Evolutionary conservation across 2,888 invertebrate species (phyloP).

Genomic region (Colletes collaris): DNA sequence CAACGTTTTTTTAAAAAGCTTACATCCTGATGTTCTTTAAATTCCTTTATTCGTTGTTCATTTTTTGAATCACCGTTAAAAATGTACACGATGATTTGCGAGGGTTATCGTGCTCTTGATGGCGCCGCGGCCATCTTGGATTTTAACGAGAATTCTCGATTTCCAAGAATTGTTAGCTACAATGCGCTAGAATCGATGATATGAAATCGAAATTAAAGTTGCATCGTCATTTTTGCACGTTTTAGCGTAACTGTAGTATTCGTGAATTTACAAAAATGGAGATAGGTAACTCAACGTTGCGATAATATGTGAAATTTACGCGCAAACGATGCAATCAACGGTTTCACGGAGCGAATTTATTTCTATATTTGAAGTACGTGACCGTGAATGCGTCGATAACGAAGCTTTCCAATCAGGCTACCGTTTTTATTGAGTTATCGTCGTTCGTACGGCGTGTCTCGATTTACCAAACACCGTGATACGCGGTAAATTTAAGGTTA

Average conservation of each 20-base stretch:
- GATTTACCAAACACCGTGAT: conserved; percentile 26
- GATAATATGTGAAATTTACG: conserved; percentile 28
- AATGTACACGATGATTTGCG: neutral
- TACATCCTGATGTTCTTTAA: too few relatives aligned
- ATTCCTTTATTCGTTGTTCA: neutral
- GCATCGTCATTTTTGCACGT: neutral
- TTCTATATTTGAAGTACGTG: conserved; percentile 19
- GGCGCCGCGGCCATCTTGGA: conserved; percentile 35
- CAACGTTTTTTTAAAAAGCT: too few relatives aligned
- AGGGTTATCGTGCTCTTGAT: conserved; percentile 27
- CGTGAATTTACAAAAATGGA: too few relatives aligned
- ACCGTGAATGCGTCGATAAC: conserved; percentile 13
- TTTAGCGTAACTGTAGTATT: too few relatives aligned
- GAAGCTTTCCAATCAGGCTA: neutral
- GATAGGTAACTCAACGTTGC: neutral
- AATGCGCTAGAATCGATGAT: too few relatives aligned
- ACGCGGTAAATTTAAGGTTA: conserved; percentile 28
- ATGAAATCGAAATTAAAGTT: neutral
- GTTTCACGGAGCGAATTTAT: neutral
- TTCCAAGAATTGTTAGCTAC: too few relatives aligned
- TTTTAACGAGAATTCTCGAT: conserved; percentile 20
- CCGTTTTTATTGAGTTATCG: neutral
- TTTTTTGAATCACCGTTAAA: too few relatives aligned
- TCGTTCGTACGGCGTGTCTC: conserved; percentile 28
- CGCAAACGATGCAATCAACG: conserved; percentile 8